Evolutionary conservation across 2,888 invertebrate species (phyloP), one percentile per base, ranked within the genome.

Genomic region (Philereme vetulata): DNA sequence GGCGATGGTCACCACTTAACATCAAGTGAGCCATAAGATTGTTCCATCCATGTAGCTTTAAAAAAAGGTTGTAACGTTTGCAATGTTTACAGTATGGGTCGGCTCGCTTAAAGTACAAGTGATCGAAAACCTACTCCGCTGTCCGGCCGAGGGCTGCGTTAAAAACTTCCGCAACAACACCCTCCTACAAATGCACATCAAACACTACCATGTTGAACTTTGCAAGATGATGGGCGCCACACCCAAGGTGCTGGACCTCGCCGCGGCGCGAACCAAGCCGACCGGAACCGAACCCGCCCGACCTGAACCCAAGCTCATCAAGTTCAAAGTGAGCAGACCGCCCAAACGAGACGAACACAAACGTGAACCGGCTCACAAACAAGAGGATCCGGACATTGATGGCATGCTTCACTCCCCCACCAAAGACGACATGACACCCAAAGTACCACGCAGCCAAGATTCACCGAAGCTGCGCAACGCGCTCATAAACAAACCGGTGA

Each of bases 151-250:
- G 64, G 95, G 95, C 1, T 98, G 98, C 80, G 94, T 93, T 52
- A 98, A 98, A 85, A 96, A 95, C 72, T 98, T 98, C 81, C 94
- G 98, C 4, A 98, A 98, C 79, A 97, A 98, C 78, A 97, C 96
- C 65, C 93, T 98, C 51, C 90, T 98, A 6, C 96, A 96, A 88
- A 98, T 98, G 95, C 98, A 98, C 81, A 96, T 98, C 45, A 98
- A 98, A 77, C 98, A 98, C 83, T 98, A 98, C 84, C 98, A 98
- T 85, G 94, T 95, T 2, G 96, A 97, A 67, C 93, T 96, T 60
- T 94, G 94, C 2, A 95, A 96, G 62, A 80, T 94, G 81, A 87
- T 97, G 67, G 97, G 96, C 4, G 94, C 94, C 0, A 96, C 97
- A 0, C 97, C 97, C 0, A 97, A 97, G 84, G 97, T 97, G 58